Conservation (phyloP, 1,140 invertebrate genomes). For the Bilobella aurantiaca region DNA sequence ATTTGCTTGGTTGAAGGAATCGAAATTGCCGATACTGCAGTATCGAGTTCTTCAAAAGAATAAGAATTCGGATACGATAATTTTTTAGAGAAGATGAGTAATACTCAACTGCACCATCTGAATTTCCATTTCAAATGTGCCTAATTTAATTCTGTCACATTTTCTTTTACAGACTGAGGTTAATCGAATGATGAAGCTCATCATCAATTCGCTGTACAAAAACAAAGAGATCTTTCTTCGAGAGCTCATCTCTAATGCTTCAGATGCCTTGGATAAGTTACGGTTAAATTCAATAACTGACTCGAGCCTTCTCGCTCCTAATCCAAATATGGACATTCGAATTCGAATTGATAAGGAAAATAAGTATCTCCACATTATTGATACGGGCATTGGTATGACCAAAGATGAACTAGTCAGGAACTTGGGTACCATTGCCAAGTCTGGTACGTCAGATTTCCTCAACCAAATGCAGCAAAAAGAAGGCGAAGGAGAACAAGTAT, state of each 20-base stretch:
- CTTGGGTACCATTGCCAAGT: conserved; percentile 97
- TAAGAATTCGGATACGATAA: too few relatives aligned
- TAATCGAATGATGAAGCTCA: conserved; percentile 99
- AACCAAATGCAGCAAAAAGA: conserved; percentile 71
- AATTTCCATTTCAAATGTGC: neutral
- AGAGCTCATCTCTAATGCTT: conserved; percentile 94
- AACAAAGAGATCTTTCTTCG: conserved; percentile 98
- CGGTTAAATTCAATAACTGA: conserved; percentile 84
- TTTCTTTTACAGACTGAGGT: conserved; percentile 60
- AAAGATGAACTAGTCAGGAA: conserved; percentile 89
- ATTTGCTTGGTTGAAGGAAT: too few relatives aligned
- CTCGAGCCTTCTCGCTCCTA: conserved; percentile 60
- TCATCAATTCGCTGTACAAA: conserved; percentile 95
- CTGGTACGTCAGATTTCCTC: conserved; percentile 96
- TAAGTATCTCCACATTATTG: conserved; percentile 84
- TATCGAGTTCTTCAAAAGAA: too few relatives aligned
- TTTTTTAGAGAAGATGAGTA: too few relatives aligned
- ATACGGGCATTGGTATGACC: conserved; percentile 98
- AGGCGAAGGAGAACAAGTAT: conserved; percentile 48
- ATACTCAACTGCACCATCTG: too few relatives aligned
- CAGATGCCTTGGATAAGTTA: conserved; percentile 91
- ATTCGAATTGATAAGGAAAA: conserved; percentile 97
- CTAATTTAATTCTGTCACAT: neutral
- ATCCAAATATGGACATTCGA: conserved; percentile 74
- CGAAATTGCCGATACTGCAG: too few relatives aligned